Conservation (phyloP, 2,888 invertebrate genomes). For the Achlya flavicornis region DNA sequence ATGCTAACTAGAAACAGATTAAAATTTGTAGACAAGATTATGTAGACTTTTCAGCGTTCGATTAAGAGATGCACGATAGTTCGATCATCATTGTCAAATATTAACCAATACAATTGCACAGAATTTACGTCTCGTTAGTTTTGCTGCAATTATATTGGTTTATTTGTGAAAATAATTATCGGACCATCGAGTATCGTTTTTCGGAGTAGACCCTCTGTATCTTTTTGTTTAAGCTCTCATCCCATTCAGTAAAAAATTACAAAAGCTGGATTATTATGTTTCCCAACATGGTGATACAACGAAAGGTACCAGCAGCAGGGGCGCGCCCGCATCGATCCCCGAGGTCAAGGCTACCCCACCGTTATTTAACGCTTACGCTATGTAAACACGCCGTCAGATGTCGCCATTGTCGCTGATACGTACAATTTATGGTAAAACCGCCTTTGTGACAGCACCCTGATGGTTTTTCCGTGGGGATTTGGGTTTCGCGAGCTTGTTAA, state of each 20-base stretch:
- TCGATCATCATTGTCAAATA: too few species aligned
- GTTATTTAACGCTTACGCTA: slow-evolving; percentile 1
- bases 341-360: slow-evolving; percentile 8
- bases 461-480: neutral
- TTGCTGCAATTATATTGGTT: too few species aligned
- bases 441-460: slow-evolving; percentile 1
- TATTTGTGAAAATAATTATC: too few species aligned
- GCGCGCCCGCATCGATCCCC: slow-evolving; percentile 8
- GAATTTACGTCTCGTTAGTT: too few species aligned
- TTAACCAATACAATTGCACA: too few species aligned
- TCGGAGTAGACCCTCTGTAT: neutral
- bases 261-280: too few species aligned
- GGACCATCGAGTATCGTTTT: too few species aligned
- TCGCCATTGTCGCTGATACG: neutral
- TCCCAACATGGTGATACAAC: too few species aligned
- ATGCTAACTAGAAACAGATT: neutral
- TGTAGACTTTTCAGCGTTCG: neutral
- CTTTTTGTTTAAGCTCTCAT: neutral
- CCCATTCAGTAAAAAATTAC: neutral
- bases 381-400: slow-evolving; percentile 12
- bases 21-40: neutral
- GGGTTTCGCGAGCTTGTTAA: slow-evolving; percentile 9
- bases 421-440: slow-evolving; percentile 7
- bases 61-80: neutral
- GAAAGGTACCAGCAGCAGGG: neutral